Conservation (phyloP, 2,113 vertebrate species). For the Cynopterus brachyotis region DNA sequence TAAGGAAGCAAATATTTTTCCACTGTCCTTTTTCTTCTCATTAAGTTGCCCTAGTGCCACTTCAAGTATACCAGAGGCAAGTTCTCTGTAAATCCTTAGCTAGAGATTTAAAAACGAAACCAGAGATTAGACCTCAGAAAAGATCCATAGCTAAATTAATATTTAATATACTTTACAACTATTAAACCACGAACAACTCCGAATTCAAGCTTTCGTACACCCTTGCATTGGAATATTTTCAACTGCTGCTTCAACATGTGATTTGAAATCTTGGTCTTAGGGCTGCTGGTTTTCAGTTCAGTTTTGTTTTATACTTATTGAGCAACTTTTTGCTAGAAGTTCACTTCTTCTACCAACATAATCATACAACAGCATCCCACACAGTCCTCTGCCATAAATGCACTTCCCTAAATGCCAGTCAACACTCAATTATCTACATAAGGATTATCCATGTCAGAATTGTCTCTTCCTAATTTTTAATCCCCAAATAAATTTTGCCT, state of each 20-base stretch:
- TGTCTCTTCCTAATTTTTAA: constrained; percentile 76
- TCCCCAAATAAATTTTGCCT: constrained; percentile 66
- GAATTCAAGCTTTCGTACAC: background rate
- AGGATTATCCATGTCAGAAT: constrained; percentile 70
- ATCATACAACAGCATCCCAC: background rate
- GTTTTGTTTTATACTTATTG: background rate
- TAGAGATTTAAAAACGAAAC: background rate
- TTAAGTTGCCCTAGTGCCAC: background rate
- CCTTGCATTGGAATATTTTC: background rate
- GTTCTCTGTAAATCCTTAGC: background rate
- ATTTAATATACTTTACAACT: constrained; percentile 13
- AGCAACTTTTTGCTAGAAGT: background rate
- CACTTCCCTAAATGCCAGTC: constrained; percentile 50
- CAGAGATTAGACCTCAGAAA: background rate
- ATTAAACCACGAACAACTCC: background rate
- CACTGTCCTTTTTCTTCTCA: background rate
- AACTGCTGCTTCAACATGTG: background rate
- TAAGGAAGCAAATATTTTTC: background rate
- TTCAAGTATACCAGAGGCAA: background rate
- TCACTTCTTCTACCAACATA: background rate
- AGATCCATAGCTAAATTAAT: background rate
- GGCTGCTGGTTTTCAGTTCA: background rate
- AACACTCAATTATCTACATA: constrained; percentile 62
- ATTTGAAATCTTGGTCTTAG: background rate
- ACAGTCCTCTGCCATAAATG: background rate